Evolutionary conservation across 2,888 invertebrate genomes (phyloP), one percentile per base, ranked within the genome.

Genomic region (Yponomeuta plumbellus): DNA sequence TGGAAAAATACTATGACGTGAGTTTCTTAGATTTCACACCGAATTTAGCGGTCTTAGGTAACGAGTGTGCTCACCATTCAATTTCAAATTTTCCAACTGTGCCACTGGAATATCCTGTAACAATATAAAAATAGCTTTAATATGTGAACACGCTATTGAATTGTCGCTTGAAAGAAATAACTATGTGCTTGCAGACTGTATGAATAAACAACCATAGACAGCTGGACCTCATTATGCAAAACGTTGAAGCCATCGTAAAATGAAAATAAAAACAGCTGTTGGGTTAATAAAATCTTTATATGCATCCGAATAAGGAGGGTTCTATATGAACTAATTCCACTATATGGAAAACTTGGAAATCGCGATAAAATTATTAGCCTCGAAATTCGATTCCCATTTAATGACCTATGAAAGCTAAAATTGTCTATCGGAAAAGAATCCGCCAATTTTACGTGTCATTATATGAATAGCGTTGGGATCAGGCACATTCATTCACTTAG

Each of bases 61-160:
- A 17, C 3, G 44, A 6, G 3, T 52, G 44, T 52, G 44, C 61
- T 67, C 58, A 66, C 66, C 20, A 66, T 40, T 40, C 68, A 80
- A 72, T 81, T 90, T 90, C 17, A 90, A 76, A 70, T 88, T 88
- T 71, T 90, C 88, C 70, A 90, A 72, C 71, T 90, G 85, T 70
- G 86, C 86, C 5, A 90, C 89, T 0, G 88, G 87, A 61, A 84
- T 78, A 70, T 90, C 90, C 90, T 90, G 79, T 57, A 88, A 87
- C 74, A 78, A 76, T 57, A 57, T 10, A n/a, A 57, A n/a, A 34
- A 62, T 3, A 57, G 17, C 17, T 20, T 21, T 21, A 61, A 61
- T 61, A 22, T n/a, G 26, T 26, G 17, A 22, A 21, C 26, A 5
- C 34, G 8, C 34, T 34, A 34, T 8, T 34, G 8, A 34, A 34